Base-by-base conservation (phyloP, 23 tunicate genomes). In the Halocynthia roretzi region DNA sequence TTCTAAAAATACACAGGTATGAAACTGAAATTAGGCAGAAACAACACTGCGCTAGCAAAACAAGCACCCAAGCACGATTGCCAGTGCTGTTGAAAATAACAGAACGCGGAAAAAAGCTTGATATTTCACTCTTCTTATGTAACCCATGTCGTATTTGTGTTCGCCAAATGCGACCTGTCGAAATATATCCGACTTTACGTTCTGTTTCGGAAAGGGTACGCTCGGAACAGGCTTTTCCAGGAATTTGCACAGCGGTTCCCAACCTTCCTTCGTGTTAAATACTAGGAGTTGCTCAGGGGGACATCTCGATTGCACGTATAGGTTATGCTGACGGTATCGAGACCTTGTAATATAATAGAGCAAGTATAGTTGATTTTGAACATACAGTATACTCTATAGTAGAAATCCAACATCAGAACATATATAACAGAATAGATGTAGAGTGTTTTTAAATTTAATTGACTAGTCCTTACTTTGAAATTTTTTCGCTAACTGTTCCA, bases 281-380 rank as follows among this genome's bases (percentile, higher is more conserved):
- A 71, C 44, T 5, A 71, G 50, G 17, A 71, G 58, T 51, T 71
- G 48, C 11, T 71, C 5, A 44, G 48, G 10, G 1, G 76, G 76
- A 52, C 76, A 71, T 19, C 17, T 71, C 9, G 56, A 10, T 71
- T 17, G 49, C 4, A 44, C 76, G 5, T 48, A 71, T 56, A 71
- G 15, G 76, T 71, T 71, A 56, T 71, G 55, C 56, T 71, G 76
- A 17, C 76, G 76, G 17, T 71, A 71, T 50, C 76, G 65, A 44
- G 76, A 71, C 44, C 76, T 71, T 17, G 44, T 44, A 6, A 51
- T 65, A 65, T 5, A 31, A 31, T 31, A 31, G 44, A 31, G 44
- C 44, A 31, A 31, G 44, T 31, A 1, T 31, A 31, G 44, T 31
- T 31, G 44, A 31, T 31, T 0, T 31, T 31, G 44, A 31, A 31